Base-by-base conservation (phyloP, 1,140 invertebrate genomes). In the Zaprionus nigranus region DNA sequence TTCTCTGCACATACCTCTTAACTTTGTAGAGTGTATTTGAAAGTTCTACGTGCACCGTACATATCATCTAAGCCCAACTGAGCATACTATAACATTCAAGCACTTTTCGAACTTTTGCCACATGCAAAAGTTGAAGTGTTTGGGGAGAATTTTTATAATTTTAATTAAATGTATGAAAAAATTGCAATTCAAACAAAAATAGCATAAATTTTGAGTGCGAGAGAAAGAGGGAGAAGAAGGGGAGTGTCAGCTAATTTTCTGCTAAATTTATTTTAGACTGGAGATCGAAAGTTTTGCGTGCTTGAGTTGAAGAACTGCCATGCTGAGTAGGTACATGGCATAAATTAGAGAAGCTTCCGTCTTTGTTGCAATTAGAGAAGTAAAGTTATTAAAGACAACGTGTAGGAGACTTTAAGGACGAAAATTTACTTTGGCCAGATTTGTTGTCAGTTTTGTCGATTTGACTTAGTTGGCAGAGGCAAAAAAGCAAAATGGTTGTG, bases 341-440 rank as follows among this genome's bases (percentile, higher is more conserved):
- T 85, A 87, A 82, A 86, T 86, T 82, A 82, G 75, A 75, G 79
- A 82, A 73, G 59, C 43, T n/a, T 43, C 20, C 40, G 38, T 40
- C 15, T 13, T 1, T 40, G 38, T 24, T 36, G 34, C 20, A 9
- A n/a, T 28, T 51, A 38, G 17, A 12, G 64, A 57, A 73, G 64
- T 53, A 59, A 24, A n/a, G 38, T 75, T 59, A 81, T 78, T 84
- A 59, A 75, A 66, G 24, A 56, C 38, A 53, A 61, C 24, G 46
- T 51, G 17, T 51, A 51, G 63, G 24, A 43, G 38, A 36, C 36
- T 76, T 81, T 82, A 75, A 82, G 74, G 60, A 17, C 46, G 0
- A 20, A 54, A 61, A 68, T 56, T 68, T 46, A 54, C 17, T 20
- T 51, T 51, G 46, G 20, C 3, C 11, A 20, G 46, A 12, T 51